Evolutionary conservation across 2,797 vertebrate genomes (phyloP).

Genomic region (Clamator glandarius): DNA sequence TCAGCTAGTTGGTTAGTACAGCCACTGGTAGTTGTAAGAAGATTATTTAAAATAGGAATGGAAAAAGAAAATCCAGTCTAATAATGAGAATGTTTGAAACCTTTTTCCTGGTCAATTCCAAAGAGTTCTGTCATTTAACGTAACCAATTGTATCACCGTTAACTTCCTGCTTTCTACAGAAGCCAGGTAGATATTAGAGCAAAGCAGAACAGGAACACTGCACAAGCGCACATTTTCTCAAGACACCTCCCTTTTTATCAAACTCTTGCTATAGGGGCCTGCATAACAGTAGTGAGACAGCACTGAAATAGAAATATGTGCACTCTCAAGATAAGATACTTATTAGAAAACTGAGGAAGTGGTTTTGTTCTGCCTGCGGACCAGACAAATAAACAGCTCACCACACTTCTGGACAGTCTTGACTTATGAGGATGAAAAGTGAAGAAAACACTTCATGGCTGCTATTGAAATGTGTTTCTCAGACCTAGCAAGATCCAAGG

Average conservation of each 20-base stretch:
- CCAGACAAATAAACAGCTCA: slow-evolving; percentile 57
- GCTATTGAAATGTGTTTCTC: slow-evolving; percentile 26
- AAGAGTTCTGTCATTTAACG: not conserved
- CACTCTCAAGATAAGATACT: slow-evolving; percentile 73
- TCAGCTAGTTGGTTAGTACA: not conserved
- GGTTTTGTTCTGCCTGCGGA: slow-evolving; percentile 64
- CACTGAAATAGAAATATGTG: slow-evolving; percentile 72
- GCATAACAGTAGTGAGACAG: slow-evolving; percentile 40
- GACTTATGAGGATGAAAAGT: not conserved
- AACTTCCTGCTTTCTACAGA: not conserved
- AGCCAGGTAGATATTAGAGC: not conserved
- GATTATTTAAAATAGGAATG: not conserved
- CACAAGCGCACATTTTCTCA: not conserved
- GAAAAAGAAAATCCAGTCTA: not conserved
- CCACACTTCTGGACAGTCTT: slow-evolving; percentile 57
- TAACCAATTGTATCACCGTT: not conserved
- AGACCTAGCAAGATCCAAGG: not conserved
- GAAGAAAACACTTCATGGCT: not conserved
- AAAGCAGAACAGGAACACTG: not conserved
- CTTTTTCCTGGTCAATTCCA: not conserved
- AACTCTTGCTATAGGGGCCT: not conserved
- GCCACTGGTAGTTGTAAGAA: not conserved
- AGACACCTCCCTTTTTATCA: not conserved
- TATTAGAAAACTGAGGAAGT: slow-evolving; percentile 77
- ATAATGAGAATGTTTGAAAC: not conserved